Evolutionary conservation across 2,113 vertebrate species (phyloP).

Genomic region (Pollimyrus isidori): DNA sequence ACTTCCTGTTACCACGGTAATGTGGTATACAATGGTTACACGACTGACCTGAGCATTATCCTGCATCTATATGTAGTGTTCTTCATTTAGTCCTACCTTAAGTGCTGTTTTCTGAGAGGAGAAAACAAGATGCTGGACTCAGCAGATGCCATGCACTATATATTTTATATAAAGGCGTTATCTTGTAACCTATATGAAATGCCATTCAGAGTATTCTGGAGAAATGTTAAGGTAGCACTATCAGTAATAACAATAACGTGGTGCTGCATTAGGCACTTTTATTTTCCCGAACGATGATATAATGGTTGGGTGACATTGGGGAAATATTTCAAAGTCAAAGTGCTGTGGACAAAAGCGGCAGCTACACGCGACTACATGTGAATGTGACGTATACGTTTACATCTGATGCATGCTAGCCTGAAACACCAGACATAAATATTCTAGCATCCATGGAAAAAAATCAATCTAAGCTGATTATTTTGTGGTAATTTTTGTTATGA

Average conservation of each 20-base stretch:
- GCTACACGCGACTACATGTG: neutral
- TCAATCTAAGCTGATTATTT: neutral
- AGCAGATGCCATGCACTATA: neutral
- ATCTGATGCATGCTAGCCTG: neutral
- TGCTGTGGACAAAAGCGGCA: neutral
- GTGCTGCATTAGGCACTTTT: neutral
- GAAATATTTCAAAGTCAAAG: neutral
- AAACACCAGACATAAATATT: neutral
- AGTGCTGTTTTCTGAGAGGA: constrained; percentile 41
- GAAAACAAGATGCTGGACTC: neutral
- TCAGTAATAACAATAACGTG: neutral
- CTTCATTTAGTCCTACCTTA: constrained; percentile 42
- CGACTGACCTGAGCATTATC: constrained; percentile 26
- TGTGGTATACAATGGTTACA: constrained; percentile 11
- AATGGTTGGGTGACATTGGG: neutral
- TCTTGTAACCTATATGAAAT: neutral
- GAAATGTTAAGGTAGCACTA: neutral
- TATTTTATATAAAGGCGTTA: neutral
- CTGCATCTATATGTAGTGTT: constrained; percentile 35
- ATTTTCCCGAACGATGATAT: neutral
- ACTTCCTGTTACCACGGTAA: constrained; percentile 31
- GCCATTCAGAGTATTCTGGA: neutral
- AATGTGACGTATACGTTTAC: neutral
- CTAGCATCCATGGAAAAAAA: neutral
- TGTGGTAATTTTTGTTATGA: neutral